Evolutionary conservation across 1,140 invertebrate species (phyloP), one percentile per base, ranked within the genome.

Genomic region (Meloidogyne hapla): DNA sequence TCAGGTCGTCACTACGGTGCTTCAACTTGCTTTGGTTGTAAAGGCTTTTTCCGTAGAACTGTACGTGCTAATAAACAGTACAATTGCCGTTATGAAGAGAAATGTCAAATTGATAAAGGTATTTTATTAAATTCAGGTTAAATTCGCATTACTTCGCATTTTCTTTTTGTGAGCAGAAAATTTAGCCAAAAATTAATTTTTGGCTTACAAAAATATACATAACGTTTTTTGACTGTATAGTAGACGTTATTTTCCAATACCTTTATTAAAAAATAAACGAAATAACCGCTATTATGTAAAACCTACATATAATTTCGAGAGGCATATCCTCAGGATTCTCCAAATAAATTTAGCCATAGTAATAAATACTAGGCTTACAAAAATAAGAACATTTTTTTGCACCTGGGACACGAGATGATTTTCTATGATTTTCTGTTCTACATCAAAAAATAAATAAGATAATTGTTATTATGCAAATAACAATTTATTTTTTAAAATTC

Each of bases 1-100:
- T 88, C 87, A 4, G 90, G 90, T 8, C 86, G 89, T 28, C 90
- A 90, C 80, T 90, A 90, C 80, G 89, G 89, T 15, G 89, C 88
- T 2, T 88, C 88, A 70, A 89, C 89, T 0, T 90, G 89, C 78
- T 90, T 90, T 76, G 89, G 89, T 4, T 90, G 89, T 80, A 89
- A 89, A 78, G 85, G 88, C 18, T 88, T 88, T 75, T 88, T 88
- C 72, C 76, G 86, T n/a, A 69, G 87, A 21, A 88, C 83, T 10
- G 81, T 88, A 8, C 83, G 83, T 12, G 84, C 86, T 56, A 77
- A 80, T 40, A 83, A 87, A 70, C 69, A 45, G n/a, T 88, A 88
- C 69, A 67, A 67, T 21, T 88, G 87, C 71, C 77, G 83, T 21
- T 83, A 82, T 56, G 79, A 83, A 12, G 74, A 83, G 10, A 80